phyloP scores from a whole-genome alignment of 1,140 invertebrate genomes.

The Euschistus heros region DNA sequence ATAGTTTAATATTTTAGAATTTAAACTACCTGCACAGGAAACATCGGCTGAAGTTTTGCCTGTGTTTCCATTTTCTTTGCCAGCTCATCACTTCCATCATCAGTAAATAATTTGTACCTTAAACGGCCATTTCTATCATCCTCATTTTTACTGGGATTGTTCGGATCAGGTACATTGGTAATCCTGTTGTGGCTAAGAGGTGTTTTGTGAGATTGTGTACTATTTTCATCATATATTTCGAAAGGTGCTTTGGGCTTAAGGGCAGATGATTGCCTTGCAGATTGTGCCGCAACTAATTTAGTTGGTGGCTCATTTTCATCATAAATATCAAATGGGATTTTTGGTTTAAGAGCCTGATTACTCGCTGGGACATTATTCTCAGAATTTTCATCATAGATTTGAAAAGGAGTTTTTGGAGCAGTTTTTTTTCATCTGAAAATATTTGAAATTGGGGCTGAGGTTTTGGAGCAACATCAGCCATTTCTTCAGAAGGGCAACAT shows the following conservation, averaged over 20 bases:
- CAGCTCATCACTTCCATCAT: neutral
- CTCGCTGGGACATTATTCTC: neutral
- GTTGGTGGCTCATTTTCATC: constrained; percentile 11
- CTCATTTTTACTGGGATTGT: neutral
- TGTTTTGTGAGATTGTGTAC: neutral
- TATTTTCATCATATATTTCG: constrained; percentile 11
- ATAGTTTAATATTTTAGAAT: neutral
- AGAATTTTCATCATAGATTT: constrained; percentile 8
- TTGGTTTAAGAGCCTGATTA: neutral
- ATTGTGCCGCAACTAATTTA: neutral
- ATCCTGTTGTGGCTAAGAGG: neutral
- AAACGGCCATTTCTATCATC: neutral
- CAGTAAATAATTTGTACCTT: neutral
- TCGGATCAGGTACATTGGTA: neutral
- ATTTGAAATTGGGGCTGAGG: neutral
- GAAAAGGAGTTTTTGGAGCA: neutral
- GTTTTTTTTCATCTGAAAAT: neutral
- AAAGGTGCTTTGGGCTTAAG: constrained; percentile 3
- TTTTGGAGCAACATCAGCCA: neutral
- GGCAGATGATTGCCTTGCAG: neutral
- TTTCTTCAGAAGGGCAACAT: no score
- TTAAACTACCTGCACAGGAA: neutral
- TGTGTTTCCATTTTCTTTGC: neutral
- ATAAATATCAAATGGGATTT: constrained; percentile 13
- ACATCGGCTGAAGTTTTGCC: neutral